A percentile compares a stretch with the other conserved stretches of the same genome.
Conservation (phyloP, 2,797 vertebrate genomes). For the Enteromius afrohamiltoni region DNA sequence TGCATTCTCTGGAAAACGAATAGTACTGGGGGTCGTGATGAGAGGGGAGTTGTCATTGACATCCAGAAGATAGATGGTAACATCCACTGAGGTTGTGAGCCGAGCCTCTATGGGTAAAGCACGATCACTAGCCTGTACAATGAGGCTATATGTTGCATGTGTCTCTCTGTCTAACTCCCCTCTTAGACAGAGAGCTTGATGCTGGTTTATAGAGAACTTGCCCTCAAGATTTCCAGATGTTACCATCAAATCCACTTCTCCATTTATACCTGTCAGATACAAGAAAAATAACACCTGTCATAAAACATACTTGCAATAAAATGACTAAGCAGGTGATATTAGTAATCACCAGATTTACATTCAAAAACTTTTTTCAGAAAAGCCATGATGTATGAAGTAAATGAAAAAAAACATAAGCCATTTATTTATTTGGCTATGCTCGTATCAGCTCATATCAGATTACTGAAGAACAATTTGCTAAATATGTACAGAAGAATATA, state of each 20-base stretch:
- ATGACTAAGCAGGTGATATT: background rate
- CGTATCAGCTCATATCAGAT: slow-evolving; percentile 69
- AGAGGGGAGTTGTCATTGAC: slow-evolving; percentile 78
- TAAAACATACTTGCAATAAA: background rate
- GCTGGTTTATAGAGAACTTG: slow-evolving; percentile 67
- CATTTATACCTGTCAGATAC: slow-evolving; percentile 68
- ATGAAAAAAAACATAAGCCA: background rate
- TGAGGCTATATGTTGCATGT: slow-evolving; percentile 71
- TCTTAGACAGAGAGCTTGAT: slow-evolving; percentile 70
- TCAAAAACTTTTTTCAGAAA: background rate
- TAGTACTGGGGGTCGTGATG: slow-evolving; percentile 66
- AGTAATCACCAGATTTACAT: background rate
- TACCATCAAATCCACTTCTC: slow-evolving; percentile 67
- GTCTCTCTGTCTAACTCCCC: slow-evolving; percentile 75
- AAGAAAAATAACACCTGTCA: slow-evolving; percentile 46
- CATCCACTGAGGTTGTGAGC: slow-evolving; percentile 69
- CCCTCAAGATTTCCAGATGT: slow-evolving; percentile 65
- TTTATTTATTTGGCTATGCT: slow-evolving; percentile 35
- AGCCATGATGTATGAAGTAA: background rate
- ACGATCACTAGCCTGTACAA: slow-evolving; percentile 72
- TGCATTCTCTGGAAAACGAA: slow-evolving; percentile 71
- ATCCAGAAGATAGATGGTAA: slow-evolving; percentile 70
- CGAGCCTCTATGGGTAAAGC: slow-evolving; percentile 61
- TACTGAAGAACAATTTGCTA: slow-evolving; percentile 11
- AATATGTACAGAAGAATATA: slow-evolving; percentile 10